Evolutionary conservation across 2,797 vertebrate genomes (phyloP), one percentile per base, ranked within the genome.

Genomic region (Enteromius treurensis): DNA sequence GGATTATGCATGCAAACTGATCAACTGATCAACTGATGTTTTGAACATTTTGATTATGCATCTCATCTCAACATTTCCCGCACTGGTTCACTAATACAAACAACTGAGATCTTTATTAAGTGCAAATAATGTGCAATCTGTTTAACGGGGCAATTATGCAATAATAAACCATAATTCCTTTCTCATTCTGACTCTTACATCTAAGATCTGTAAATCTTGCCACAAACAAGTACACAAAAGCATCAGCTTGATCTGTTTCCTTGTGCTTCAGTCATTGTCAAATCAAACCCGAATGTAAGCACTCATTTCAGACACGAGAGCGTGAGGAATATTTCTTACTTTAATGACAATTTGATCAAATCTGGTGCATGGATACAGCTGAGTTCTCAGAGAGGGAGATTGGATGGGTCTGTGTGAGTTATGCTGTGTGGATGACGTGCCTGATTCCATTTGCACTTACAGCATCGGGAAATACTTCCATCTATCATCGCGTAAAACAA

Each of bases 401-500:
- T 87, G 85, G 81, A 89, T 91, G 84, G 90, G 83, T 88, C 81
- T 81, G 45, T 77, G 13, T 84, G 68, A 81, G 81, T 81, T 64
- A 71, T 84, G 84, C 83, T 75, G 79, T 55, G 80, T 81, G 80
- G 80, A 82, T 81, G 81, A 86, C 74, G 42, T 78, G 83, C 71
- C 26, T 85, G 78, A 86, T 88, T 87, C 84, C 86, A 86, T 89
- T 90, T 89, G 74, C 84, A 85, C 87, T 82, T 87, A 88, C 88
- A 86, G 80, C 85, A 77, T 88, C 71, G 79, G 82, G 84, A 87
- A 89, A 82, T 62, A 21, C 88, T 87, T 90, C 85, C 84, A 92
- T 93, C 91, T 85, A 90, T 93, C 91, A 92, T 87, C 81, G 49
- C 79, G 58, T 87, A 86, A 91, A 90, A 89, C 86, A 91, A 89